These are phyloP conservation scores for Babylonia areolata DNA, from an alignment of 1,140 invertebrate genomes.

Conservation along the genomic window DNA sequence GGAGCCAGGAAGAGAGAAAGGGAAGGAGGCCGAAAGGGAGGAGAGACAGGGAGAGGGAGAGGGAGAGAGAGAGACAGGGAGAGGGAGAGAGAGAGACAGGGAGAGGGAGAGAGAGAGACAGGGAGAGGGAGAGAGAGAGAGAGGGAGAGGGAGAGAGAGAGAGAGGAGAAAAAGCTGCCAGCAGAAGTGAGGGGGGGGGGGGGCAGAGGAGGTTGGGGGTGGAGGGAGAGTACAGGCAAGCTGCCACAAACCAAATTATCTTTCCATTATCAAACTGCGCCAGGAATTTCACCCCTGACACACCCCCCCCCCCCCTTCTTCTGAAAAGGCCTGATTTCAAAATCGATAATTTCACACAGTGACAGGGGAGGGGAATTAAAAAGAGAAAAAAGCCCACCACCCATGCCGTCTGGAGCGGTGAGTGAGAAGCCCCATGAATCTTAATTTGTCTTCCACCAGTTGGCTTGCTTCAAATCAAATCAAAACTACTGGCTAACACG, in stretches of 20 bases:
- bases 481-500: too few relatives aligned
- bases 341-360: neutral
- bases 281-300: neutral
- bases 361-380: neutral
- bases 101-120: neutral
- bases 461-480: too few relatives aligned
- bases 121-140: neutral
- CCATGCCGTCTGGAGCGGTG: too few relatives aligned
- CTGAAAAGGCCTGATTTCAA: neutral
- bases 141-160: neutral
- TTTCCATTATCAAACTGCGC: neutral
- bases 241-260: conserved; percentile 3
- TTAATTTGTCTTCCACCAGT: too few relatives aligned
- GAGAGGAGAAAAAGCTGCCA: neutral
- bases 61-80: neutral
- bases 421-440: too few relatives aligned
- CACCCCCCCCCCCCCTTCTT: neutral
- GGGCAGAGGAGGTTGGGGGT: too few relatives aligned
- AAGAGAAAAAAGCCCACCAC: too few relatives aligned
- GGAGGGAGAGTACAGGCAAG: neutral
- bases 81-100: neutral
- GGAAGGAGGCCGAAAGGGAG: too few relatives aligned
- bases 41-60: neutral
- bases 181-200: too few relatives aligned
- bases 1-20: too few relatives aligned